Evolutionary conservation across 2,888 invertebrate species (phyloP).

Genomic region (Yponomeuta cagnagella): DNA sequence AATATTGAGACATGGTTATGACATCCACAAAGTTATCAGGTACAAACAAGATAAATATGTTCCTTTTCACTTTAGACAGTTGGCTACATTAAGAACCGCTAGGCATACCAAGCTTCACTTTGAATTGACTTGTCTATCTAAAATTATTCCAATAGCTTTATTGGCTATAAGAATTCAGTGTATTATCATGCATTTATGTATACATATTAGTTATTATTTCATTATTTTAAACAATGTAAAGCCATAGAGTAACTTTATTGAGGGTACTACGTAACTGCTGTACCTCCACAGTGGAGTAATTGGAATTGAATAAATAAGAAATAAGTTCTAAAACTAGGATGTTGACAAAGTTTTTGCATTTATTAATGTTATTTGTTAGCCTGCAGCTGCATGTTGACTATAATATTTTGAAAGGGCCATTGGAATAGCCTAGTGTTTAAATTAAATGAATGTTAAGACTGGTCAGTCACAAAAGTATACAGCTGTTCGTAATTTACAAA

Average conservation of each 20-base stretch:
- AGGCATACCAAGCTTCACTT: no score
- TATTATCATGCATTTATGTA: not conserved
- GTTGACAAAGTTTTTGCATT: not conserved
- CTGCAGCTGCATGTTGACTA: not conserved
- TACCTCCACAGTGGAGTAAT: not conserved
- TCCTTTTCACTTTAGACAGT: no score
- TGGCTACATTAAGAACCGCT: no score
- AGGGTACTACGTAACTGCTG: not conserved
- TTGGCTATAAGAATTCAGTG: not conserved
- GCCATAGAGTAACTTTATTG: not conserved
- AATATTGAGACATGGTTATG: no score
- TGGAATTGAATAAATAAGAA: not conserved
- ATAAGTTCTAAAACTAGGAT: not conserved
- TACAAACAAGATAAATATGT: no score
- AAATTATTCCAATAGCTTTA: not conserved
- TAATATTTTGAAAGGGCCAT: not conserved
- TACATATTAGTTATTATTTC: not conserved
- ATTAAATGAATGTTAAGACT: slow-evolving; percentile 1
- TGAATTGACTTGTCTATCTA: no score
- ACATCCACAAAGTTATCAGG: no score
- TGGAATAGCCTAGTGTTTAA: no score
- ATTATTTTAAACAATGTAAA: not conserved
- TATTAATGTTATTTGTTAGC: not conserved
- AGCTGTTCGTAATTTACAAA: slow-evolving; percentile 1
- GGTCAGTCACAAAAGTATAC: slow-evolving; percentile 8